Conservation (phyloP, 1,140 invertebrate genomes). For the Dendrolimus kikuchii region DNA sequence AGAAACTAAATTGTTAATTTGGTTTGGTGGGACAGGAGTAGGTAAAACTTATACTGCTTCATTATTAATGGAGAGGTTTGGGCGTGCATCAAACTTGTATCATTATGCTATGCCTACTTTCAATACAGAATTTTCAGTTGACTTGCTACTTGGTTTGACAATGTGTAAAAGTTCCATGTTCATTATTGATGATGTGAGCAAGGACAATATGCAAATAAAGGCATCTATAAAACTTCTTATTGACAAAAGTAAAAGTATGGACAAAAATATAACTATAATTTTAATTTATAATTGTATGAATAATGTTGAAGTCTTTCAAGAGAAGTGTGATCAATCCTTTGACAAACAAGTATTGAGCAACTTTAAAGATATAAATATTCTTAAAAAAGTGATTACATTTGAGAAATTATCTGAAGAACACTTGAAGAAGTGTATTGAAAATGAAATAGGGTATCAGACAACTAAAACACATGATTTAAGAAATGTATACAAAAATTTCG, state of each 20-base stretch:
- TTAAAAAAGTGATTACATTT: conserved; percentile 45
- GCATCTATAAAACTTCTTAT: conserved; percentile 28
- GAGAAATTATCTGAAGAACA: conserved; percentile 31
- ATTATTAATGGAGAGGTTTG: conserved; percentile 34
- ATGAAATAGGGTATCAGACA: conserved; percentile 30
- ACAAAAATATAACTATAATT: conserved; percentile 40
- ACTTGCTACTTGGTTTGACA: conserved; percentile 40
- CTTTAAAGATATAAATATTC: conserved; percentile 27
- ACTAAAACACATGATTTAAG: conserved; percentile 25
- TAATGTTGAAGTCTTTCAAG: conserved; percentile 21
- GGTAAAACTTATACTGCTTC: conserved; percentile 54
- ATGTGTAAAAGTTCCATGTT: conserved; percentile 42
- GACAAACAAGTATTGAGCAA: conserved; percentile 21
- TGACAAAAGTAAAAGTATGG: conserved; percentile 33
- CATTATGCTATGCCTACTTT: conserved; percentile 52
- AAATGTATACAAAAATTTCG: conserved; percentile 46
- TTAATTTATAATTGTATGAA: conserved; percentile 44
- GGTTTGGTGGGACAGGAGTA: conserved; percentile 59
- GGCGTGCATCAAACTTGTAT: conserved; percentile 45
- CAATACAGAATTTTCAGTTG: conserved; percentile 27
- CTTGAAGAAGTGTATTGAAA: conserved; percentile 46
- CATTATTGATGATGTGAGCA: conserved; percentile 49
- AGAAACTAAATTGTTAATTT: conserved; percentile 40
- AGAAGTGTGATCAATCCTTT: conserved; percentile 33
- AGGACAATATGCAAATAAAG: conserved; percentile 28